A percentile compares a stretch with the other conserved stretches of the same genome.
phyloP scores from a whole-genome alignment of 2,113 vertebrate species.

The Climacteris rufus region DNA sequence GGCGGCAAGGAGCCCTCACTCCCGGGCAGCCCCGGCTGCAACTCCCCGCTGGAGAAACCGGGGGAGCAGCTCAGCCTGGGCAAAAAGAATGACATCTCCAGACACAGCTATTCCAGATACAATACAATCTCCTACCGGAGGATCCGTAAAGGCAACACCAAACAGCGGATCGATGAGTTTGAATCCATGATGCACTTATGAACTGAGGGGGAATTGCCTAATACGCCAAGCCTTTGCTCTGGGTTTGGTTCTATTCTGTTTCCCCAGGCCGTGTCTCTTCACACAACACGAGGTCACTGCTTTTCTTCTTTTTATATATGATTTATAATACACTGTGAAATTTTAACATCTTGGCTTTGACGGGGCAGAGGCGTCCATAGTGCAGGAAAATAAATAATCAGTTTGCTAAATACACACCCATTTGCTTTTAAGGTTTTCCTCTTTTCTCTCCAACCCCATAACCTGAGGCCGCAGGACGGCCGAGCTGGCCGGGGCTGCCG shows the following conservation, averaged over 20 bases:
- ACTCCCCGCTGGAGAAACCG: conserved; percentile 50
- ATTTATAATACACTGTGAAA: not conserved
- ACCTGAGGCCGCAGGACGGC: not conserved
- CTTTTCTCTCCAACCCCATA: not conserved
- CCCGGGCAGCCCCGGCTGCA: not conserved
- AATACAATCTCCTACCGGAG: conserved; percentile 92
- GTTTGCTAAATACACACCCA: not conserved
- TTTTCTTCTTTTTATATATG: conserved; percentile 34
- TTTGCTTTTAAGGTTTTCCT: not conserved
- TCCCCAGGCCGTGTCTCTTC: not conserved
- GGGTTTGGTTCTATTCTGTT: not conserved
- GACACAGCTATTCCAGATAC: conserved; percentile 82
- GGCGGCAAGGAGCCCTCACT: not conserved
- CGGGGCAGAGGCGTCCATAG: not conserved
- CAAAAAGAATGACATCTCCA: conserved; percentile 77
- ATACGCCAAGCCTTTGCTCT: not conserved
- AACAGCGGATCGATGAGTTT: conserved; percentile 89
- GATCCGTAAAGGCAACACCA: conserved; percentile 92
- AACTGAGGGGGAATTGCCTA: conserved; percentile 15
- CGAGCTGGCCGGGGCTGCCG: not conserved
- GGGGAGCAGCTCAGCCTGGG: conserved; percentile 53
- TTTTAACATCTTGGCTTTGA: conserved; percentile 30
- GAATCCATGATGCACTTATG: conserved; percentile 88
- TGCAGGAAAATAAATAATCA: conserved; percentile 28
- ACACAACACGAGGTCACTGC: not conserved